phyloP scores from a whole-genome alignment of 2,888 invertebrate species.

The Ramazzottius varieornatus region DNA sequence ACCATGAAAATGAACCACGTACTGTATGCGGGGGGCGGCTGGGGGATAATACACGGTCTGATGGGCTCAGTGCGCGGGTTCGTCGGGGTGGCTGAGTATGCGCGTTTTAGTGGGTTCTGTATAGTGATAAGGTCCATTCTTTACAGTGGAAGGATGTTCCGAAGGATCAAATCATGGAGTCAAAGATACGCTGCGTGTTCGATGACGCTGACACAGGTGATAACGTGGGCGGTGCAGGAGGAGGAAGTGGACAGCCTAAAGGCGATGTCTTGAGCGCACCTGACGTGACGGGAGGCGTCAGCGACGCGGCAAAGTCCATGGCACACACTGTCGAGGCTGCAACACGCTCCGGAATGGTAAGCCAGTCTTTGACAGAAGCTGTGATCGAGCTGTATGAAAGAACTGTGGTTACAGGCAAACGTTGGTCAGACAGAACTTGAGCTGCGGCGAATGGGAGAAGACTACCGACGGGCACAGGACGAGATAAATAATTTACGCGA shows the following conservation, averaged over 20 bases:
- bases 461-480: background rate
- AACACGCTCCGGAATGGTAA: background rate
- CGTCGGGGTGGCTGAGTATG: too few species aligned
- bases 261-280: background rate
- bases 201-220: background rate
- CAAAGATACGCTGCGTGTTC: slow-evolving; percentile 5
- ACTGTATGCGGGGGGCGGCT: too few species aligned
- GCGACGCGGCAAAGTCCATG: background rate
- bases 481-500: background rate
- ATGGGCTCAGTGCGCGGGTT: too few species aligned
- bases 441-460: background rate
- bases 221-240: too few species aligned
- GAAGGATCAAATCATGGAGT: background rate
- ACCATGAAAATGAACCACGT: too few species aligned
- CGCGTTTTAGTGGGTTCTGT: too few species aligned
- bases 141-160: slow-evolving; percentile 3
- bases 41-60: too few species aligned
- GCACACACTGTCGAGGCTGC: background rate
- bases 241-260: background rate
- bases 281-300: background rate
- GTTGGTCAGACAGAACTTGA: background rate
- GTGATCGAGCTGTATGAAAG: too few species aligned
- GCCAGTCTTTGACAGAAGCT: too few species aligned
- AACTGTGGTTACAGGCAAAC: too few species aligned
- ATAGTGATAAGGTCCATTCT: too few species aligned